phyloP scores from a whole-genome alignment of 2,113 vertebrate genomes.

The Eurypyga helias region DNA sequence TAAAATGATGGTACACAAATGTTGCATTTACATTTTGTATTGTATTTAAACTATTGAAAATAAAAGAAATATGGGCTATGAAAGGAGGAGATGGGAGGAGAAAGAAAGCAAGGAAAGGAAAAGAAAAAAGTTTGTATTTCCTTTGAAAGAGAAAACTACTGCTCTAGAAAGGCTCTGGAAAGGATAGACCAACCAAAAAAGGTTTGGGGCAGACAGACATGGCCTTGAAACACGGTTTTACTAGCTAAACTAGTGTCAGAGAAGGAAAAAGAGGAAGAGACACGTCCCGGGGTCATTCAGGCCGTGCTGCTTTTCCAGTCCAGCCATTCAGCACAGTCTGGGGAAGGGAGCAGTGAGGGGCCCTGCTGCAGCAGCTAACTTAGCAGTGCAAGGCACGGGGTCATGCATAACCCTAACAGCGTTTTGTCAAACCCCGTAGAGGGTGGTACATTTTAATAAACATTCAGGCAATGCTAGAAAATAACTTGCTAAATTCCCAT shows the following conservation, averaged over 20 bases:
- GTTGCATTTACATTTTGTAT: neutral
- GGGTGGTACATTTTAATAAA: neutral
- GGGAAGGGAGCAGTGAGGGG: neutral
- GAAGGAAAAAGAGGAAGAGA: neutral
- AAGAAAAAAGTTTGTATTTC: neutral
- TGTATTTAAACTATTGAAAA: neutral
- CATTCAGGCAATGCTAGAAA: neutral
- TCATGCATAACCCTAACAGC: fast-evolving
- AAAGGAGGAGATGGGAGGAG: neutral
- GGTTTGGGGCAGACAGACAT: neutral
- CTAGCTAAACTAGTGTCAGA: neutral
- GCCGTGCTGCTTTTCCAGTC: neutral
- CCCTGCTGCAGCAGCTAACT: fast-evolving
- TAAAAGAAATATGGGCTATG: neutral
- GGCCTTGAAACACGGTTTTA: neutral
- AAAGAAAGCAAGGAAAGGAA: neutral
- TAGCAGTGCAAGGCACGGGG: neutral
- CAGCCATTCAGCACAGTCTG: neutral
- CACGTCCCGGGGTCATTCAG: fast-evolving
- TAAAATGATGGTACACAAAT: neutral
- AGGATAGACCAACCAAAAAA: neutral
- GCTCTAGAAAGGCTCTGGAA: neutral
- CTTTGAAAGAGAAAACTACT: neutral
- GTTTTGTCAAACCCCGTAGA: fast-evolving
- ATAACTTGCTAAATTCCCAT: neutral